Evolutionary conservation across 1,140 invertebrate genomes (phyloP).

Genomic region (Agraylea sexmaculata): DNA sequence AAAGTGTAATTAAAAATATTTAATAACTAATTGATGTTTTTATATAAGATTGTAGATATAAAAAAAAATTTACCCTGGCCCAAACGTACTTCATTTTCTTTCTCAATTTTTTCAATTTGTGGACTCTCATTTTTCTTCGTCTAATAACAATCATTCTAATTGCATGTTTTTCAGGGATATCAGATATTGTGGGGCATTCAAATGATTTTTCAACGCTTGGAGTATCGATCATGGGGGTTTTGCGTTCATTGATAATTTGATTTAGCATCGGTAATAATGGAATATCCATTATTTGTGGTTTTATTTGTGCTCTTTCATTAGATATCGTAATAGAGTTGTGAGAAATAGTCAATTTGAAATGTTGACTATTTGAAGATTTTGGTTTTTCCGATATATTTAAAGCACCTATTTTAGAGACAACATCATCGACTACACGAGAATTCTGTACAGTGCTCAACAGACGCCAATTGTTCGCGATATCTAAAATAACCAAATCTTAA

Average conservation of each 20-base stretch:
- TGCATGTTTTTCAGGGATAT: slow-evolving; percentile 48
- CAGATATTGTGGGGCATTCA: slow-evolving; percentile 24
- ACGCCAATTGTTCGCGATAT: too few species aligned
- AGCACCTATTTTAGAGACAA: too few species aligned
- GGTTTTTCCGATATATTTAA: too few species aligned
- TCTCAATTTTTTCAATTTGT: slow-evolving; percentile 66
- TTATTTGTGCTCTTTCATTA: too few species aligned
- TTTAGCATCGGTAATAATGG: slow-evolving; percentile 12
- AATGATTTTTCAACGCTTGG: slow-evolving; percentile 9
- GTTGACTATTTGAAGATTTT: too few species aligned
- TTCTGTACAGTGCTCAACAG: too few species aligned
- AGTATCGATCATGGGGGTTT: slow-evolving; percentile 12
- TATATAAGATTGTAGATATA: neutral
- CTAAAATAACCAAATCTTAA: too few species aligned
- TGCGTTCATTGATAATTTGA: slow-evolving; percentile 10
- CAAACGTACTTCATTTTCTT: slow-evolving; percentile 65
- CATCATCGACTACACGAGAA: too few species aligned
- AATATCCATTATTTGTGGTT: slow-evolving; percentile 14
- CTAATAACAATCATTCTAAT: slow-evolving; percentile 64
- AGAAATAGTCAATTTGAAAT: too few species aligned
- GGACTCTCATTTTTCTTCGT: slow-evolving; percentile 74
- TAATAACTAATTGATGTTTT: neutral
- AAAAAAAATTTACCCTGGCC: slow-evolving; percentile 42
- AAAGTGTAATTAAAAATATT: slow-evolving; percentile 20
- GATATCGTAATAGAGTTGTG: too few species aligned